Evolutionary conservation across 1,140 invertebrate genomes (phyloP).

Genomic region (Drosophila saltans): DNA sequence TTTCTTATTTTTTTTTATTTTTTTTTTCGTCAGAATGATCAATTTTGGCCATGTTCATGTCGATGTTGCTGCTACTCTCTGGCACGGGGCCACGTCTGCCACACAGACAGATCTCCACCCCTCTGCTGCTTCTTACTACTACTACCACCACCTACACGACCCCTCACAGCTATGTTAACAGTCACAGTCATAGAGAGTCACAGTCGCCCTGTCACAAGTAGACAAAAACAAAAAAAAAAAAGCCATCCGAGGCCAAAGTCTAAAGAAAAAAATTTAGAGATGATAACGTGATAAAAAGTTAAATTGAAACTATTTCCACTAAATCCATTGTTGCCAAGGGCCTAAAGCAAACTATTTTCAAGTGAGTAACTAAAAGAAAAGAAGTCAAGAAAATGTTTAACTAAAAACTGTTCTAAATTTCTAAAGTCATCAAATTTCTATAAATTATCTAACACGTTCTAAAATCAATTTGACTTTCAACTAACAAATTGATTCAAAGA

Average conservation of each 20-base stretch:
- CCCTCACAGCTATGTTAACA: neutral
- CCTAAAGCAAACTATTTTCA: too few species aligned
- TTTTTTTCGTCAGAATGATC: conserved; percentile 23
- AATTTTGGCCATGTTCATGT: conserved; percentile 42
- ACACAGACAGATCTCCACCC: neutral
- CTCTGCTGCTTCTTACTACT: too few species aligned
- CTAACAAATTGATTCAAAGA: too few species aligned
- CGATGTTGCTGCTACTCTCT: conserved; percentile 26
- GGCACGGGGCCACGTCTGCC: conserved; percentile 33
- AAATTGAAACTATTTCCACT: too few species aligned
- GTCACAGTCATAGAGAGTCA: conserved; percentile 1
- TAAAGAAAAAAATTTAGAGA: neutral
- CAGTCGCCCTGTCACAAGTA: conserved; percentile 7
- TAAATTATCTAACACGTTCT: too few species aligned
- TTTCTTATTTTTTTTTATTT: neutral
- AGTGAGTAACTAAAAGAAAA: too few species aligned
- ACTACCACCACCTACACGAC: too few species aligned
- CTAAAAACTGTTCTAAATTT: too few species aligned
- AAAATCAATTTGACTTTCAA: too few species aligned
- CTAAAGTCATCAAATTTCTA: too few species aligned
- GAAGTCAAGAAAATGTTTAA: too few species aligned
- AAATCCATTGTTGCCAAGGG: too few species aligned
- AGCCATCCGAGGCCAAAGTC: conserved; percentile 10
- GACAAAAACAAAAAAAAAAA: neutral
- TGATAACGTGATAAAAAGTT: neutral